phyloP scores from a whole-genome alignment of 2,797 vertebrate genomes.

The Acrossocheilus fasciatus region DNA sequence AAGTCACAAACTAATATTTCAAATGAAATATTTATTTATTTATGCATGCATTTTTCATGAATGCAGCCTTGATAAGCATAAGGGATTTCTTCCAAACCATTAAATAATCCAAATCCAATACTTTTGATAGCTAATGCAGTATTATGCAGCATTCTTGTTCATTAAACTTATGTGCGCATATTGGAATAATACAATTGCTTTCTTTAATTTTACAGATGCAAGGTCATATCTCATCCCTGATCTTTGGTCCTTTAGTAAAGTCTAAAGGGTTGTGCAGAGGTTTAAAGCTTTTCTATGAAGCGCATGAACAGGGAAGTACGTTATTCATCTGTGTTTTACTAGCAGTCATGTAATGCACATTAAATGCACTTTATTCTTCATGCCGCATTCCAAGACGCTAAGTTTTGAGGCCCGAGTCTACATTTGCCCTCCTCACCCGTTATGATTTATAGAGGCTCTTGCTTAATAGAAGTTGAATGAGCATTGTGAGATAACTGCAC shows the following conservation, averaged over 20 bases:
- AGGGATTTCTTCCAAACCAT: not conserved
- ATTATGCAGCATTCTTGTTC: slow-evolving; percentile 21
- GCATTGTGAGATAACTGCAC: slow-evolving; percentile 54
- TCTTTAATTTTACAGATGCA: slow-evolving; percentile 66
- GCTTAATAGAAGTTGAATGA: slow-evolving; percentile 14
- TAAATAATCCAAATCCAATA: not conserved
- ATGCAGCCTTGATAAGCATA: not conserved
- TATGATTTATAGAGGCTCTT: slow-evolving; percentile 27
- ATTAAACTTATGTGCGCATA: slow-evolving; percentile 57
- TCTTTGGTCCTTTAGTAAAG: slow-evolving; percentile 10
- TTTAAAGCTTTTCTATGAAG: slow-evolving; percentile 6
- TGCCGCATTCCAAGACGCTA: not conserved
- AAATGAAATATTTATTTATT: not conserved
- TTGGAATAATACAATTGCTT: slow-evolving; percentile 61
- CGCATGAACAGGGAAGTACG: slow-evolving; percentile 7
- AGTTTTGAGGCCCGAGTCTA: not conserved
- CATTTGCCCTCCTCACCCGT: not conserved
- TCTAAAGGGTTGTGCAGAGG: not conserved
- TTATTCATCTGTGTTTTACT: slow-evolving; percentile 19
- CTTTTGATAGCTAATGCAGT: not conserved
- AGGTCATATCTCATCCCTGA: slow-evolving; percentile 65
- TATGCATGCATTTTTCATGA: not conserved
- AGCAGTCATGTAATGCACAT: slow-evolving; percentile 9
- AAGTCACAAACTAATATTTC: not conserved
- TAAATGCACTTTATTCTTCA: slow-evolving; percentile 32